A percentile compares a stretch with the other conserved stretches of the same genome.
phyloP scores from a whole-genome alignment of 2,888 invertebrate genomes.

The Dugesia japonica region DNA sequence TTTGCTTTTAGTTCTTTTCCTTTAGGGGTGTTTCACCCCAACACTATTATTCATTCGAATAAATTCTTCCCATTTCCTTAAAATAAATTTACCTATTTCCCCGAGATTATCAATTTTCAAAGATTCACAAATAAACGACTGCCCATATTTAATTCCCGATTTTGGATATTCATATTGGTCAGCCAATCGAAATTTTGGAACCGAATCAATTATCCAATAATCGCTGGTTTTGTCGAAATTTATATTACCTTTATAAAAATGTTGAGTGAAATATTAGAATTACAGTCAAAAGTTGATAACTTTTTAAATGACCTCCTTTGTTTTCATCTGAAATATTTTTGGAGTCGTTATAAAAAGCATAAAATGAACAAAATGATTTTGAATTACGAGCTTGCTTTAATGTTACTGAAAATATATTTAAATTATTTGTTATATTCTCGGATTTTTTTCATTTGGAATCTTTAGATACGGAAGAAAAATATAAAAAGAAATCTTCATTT shows the following conservation, averaged over 20 bases:
- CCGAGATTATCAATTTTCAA: constrained; percentile 57
- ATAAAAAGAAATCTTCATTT: background rate
- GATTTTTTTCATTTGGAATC: background rate
- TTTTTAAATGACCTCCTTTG: background rate
- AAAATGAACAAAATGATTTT: background rate
- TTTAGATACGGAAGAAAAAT: background rate
- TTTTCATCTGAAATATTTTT: background rate
- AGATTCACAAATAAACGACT: constrained; percentile 71
- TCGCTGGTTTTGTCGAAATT: no score
- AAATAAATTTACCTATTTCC: constrained; percentile 55
- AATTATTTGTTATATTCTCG: background rate
- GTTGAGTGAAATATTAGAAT: background rate
- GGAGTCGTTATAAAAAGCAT: background rate
- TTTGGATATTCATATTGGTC: constrained; percentile 51
- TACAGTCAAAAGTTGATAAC: background rate
- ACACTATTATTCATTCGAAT: no score
- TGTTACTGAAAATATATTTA: background rate
- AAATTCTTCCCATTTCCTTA: no score
- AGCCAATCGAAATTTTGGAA: no score
- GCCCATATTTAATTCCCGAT: constrained; percentile 63
- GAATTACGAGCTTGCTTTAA: background rate
- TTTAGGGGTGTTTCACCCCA: no score
- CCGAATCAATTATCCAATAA: no score
- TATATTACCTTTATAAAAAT: no score
- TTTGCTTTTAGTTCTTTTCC: background rate